Evolutionary conservation across 2,113 vertebrate genomes (phyloP), one percentile per base, ranked within the genome.

Genomic region (Crocuta crocuta): DNA sequence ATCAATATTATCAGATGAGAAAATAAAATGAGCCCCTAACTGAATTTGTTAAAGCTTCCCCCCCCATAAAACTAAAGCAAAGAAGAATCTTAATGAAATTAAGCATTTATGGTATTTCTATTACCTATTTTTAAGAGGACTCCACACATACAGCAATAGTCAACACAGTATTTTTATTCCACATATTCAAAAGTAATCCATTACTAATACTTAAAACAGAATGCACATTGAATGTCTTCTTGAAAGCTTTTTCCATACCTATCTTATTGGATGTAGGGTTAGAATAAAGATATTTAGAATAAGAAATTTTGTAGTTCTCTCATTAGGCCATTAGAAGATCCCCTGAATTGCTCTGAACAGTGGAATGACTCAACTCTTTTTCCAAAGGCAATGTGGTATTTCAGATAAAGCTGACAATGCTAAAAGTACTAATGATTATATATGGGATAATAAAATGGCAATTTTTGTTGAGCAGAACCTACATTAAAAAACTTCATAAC

Each of bases 391-490:
- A 26, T 53, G 28, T 96, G 19, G 21, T 76, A n/a, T 94, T 97
- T 95, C 50, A 95, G 96, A 79, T 92, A 92, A 31, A 83, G 61
- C 86, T 87, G 83, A 90, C 61, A 74, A 31, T 35, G 79, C 55
- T 86, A 85, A 89, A 89, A 83, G 61, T 80, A 78, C 55, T 89
- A 50, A 35, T 23, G 53, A 55, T 93, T 83, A 96, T 79, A 96
- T 92, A 96, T 84, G 43, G 73, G 78, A 65, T 89, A 96, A 89
- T 96, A 96, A 93, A 96, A 95, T 94, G 89, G 83, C 79, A 97
- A 92, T 89, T 97, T 97, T 96, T 83, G n/a, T 78, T 78, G 81
- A 78, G 81, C 50, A 93, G 45, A 96, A 91, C 24, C 17, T 53
- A 89, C 55, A 95, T 79, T 95, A 39, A 95, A 87, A 87, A 83